Evolutionary conservation across 2,113 vertebrate species (phyloP).

Genomic region (Catharus bicknelli): DNA sequence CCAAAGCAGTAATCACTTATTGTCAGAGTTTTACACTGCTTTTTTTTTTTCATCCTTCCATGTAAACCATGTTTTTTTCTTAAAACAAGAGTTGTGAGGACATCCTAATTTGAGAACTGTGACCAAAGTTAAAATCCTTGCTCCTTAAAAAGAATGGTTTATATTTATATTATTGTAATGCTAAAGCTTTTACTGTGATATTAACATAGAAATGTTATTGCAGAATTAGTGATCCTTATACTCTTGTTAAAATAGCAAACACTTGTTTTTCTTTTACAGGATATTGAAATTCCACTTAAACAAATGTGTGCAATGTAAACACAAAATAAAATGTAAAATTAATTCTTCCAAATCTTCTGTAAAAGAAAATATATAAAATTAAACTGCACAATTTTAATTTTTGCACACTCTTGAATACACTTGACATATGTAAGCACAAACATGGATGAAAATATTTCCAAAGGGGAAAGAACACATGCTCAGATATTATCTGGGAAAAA

Average conservation of each 20-base stretch:
- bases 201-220: not conserved
- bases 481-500: conserved; percentile 31
- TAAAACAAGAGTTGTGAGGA: not conserved
- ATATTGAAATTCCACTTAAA: conserved; percentile 2
- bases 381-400: not conserved
- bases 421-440: conserved; percentile 12
- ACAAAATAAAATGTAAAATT: not conserved
- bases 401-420: not conserved
- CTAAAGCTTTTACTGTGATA: not conserved
- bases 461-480: conserved; percentile 19
- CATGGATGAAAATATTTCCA: conserved; percentile 13
- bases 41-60: not conserved
- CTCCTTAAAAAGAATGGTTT: not conserved
- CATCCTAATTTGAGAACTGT: not conserved
- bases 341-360: not conserved
- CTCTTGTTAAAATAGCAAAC: not conserved
- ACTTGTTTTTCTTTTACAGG: conserved; percentile 23
- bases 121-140: not conserved
- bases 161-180: not conserved
- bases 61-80: not conserved
- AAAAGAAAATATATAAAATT: conserved; percentile 7
- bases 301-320: not conserved
- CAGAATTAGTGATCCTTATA: not conserved
- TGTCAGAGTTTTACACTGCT: not conserved
- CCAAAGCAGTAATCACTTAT: not conserved